Evolutionary conservation across 2,888 invertebrate species (phyloP).

Genomic region (Pediacus dermestoides): DNA sequence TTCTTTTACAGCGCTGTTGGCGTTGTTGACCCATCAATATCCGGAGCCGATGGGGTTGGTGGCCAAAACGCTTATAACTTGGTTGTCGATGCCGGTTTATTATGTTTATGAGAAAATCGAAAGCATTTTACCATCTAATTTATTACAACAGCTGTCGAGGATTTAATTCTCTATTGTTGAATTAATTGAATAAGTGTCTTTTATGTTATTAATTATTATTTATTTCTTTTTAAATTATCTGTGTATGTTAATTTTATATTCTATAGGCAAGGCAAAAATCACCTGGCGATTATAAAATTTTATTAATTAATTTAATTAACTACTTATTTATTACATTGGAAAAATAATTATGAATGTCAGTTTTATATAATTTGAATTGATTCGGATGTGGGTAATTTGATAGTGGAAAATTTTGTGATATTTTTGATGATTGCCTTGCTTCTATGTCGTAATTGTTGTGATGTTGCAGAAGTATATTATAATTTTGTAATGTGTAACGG

Average conservation of each 20-base stretch:
- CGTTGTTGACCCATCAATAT: constrained; percentile 86
- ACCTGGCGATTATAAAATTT: neutral
- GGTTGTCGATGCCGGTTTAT: constrained; percentile 77
- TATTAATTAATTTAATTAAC: neutral
- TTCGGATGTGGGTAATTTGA: no score
- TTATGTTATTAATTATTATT: neutral
- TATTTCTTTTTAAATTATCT: neutral
- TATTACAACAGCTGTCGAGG: constrained; percentile 71
- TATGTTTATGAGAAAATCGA: constrained; percentile 78
- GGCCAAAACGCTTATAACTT: constrained; percentile 73
- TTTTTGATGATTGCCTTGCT: no score
- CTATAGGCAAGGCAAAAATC: neutral
- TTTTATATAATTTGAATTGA: no score
- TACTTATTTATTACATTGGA: neutral
- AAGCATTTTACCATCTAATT: constrained; percentile 74
- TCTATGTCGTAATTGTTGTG: no score
- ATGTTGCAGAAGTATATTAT: no score
- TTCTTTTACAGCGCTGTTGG: constrained; percentile 84
- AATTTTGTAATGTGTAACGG: no score
- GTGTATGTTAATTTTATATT: neutral
- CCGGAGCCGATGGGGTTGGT: constrained; percentile 85
- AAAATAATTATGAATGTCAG: neutral
- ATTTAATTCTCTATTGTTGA: constrained; percentile 50
- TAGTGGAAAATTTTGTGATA: no score
- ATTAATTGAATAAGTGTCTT: no score